Evolutionary conservation across 2,113 vertebrate species (phyloP).

Genomic region (Zosterops hypoxanthus): DNA sequence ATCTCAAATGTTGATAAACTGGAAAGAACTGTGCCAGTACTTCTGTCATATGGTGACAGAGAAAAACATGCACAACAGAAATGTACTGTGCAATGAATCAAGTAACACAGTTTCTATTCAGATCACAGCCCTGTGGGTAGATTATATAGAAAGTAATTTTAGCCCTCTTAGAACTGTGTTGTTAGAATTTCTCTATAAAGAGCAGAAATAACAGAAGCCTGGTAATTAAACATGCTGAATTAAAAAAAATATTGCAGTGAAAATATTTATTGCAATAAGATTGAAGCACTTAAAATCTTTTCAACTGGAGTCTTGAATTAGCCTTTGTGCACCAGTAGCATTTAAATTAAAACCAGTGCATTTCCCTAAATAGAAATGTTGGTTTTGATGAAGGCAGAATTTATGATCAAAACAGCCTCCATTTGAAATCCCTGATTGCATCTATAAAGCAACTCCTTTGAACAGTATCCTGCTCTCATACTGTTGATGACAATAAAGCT

Average conservation of each 20-base stretch:
- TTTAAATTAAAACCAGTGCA: slow-evolving; percentile 31
- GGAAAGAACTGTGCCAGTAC: background rate
- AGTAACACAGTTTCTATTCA: slow-evolving; percentile 37
- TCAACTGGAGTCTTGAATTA: background rate
- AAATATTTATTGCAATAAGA: slow-evolving; percentile 53
- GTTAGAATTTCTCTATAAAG: slow-evolving; percentile 7
- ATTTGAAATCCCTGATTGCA: slow-evolving; percentile 23
- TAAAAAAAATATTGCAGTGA: background rate
- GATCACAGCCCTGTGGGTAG: background rate
- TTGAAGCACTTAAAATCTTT: slow-evolving; percentile 33
- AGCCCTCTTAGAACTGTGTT: slow-evolving; percentile 2
- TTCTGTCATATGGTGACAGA: slow-evolving; percentile 3
- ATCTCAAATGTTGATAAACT: slow-evolving; percentile 19
- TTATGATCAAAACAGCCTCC: slow-evolving; percentile 19
- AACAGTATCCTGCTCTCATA: slow-evolving; percentile 6
- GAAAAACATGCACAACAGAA: slow-evolving; percentile 33
- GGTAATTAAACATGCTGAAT: slow-evolving; percentile 24
- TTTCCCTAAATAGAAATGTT: slow-evolving; percentile 48
- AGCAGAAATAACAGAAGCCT: slow-evolving; percentile 27
- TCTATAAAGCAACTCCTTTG: slow-evolving; percentile 28
- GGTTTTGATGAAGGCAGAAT: slow-evolving; percentile 27
- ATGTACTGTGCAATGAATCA: background rate
- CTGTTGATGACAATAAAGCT: slow-evolving; percentile 1
- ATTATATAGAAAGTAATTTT: slow-evolving; percentile 19
- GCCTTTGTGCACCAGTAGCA: background rate